Evolutionary conservation across 2,888 invertebrate species (phyloP).

Genomic region (Junonia oenone): DNA sequence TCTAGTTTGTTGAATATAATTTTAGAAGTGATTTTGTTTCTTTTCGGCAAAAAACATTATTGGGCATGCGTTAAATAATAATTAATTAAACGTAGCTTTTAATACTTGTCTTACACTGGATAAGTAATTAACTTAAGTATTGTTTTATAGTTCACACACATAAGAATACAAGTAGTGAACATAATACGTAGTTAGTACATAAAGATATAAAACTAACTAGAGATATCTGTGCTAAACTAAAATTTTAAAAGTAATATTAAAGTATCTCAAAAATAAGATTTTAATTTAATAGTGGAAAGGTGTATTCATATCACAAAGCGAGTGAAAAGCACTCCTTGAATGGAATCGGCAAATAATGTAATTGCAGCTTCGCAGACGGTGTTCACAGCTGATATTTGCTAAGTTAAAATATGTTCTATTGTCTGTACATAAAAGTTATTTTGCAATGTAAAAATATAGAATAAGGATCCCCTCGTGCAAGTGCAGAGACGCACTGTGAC

Average conservation of each 20-base stretch:
- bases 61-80: too few species aligned
- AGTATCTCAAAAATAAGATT: not conserved
- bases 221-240: too few species aligned
- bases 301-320: slow-evolving; percentile 18
- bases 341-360: slow-evolving; percentile 25
- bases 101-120: too few species aligned
- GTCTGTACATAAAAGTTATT: not conserved
- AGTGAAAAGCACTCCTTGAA: slow-evolving; percentile 23
- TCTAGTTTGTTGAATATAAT: not conserved
- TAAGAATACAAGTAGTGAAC: too few species aligned
- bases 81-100: too few species aligned
- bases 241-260: not conserved
- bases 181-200: too few species aligned
- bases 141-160: too few species aligned
- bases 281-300: slow-evolving; percentile 2
- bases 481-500: slow-evolving; percentile 40
- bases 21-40: not conserved
- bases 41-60: too few species aligned
- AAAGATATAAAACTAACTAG: too few species aligned
- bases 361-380: slow-evolving; percentile 13
- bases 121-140: too few species aligned
- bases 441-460: slow-evolving; percentile 9
- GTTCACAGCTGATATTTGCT: not conserved
- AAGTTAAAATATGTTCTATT: slow-evolving; percentile 3
- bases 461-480: slow-evolving; percentile 29